Percentiles rank a stretch among this genome's conserved stretches.
These are phyloP conservation scores for Mesocricetus auratus DNA, from an alignment of 2,113 vertebrate genomes.

Conservation along the genomic window DNA sequence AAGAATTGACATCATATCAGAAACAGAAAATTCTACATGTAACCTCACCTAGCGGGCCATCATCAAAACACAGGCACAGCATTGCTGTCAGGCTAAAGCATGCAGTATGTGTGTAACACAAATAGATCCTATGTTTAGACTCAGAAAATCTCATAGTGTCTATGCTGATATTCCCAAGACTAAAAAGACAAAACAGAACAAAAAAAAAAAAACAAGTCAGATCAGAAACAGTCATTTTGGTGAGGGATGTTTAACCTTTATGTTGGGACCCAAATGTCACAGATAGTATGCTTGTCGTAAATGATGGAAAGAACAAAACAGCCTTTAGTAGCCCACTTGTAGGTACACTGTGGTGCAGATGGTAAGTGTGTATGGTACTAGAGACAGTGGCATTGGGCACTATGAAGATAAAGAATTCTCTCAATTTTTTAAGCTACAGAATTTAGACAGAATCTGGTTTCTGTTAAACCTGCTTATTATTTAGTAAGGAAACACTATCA, in stretches of 20 bases:
- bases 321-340: neutral
- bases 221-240: neutral
- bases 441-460: constrained; percentile 32
- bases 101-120: neutral
- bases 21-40: neutral
- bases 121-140: neutral
- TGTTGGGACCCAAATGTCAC: neutral
- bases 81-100: neutral
- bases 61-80: neutral
- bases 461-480: neutral
- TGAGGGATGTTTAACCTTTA: neutral
- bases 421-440: neutral
- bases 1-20: neutral
- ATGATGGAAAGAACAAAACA: neutral
- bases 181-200: neutral
- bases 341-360: neutral
- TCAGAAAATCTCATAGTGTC: neutral
- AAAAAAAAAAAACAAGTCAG: neutral
- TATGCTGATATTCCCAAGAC: neutral
- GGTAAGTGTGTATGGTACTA: neutral
- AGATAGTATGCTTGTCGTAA: neutral
- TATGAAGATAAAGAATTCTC: neutral
- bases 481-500: neutral
- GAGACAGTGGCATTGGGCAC: neutral
- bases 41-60: neutral